Evolutionary conservation across 2,888 invertebrate species (phyloP).

Genomic region (Synanthedon myopaeformis): DNA sequence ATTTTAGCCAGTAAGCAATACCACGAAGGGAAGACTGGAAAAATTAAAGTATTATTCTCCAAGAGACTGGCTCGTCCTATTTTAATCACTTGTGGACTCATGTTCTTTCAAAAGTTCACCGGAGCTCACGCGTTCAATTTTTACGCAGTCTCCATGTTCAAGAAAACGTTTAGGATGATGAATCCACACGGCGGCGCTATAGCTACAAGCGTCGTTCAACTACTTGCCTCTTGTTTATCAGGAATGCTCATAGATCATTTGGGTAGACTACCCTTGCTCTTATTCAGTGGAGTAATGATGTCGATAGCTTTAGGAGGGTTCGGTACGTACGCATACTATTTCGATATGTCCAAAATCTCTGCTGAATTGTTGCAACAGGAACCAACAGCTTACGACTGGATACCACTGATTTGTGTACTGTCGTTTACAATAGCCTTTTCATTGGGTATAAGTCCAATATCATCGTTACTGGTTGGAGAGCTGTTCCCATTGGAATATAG

Average conservation of each 20-base stretch:
- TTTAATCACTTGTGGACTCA: slow-evolving; percentile 84
- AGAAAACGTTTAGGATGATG: slow-evolving; percentile 82
- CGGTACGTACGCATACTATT: slow-evolving; percentile 87
- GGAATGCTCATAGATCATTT: slow-evolving; percentile 87
- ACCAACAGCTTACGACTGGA: slow-evolving; percentile 78
- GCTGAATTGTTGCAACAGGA: slow-evolving; percentile 38
- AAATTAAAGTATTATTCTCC: slow-evolving; percentile 45
- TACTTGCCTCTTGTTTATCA: slow-evolving; percentile 83
- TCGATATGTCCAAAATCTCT: slow-evolving; percentile 66
- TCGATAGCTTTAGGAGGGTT: slow-evolving; percentile 85
- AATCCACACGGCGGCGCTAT: slow-evolving; percentile 87
- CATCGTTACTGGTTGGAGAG: slow-evolving; percentile 78
- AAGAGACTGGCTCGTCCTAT: slow-evolving; percentile 74
- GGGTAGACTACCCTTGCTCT: slow-evolving; percentile 84
- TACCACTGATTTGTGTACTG: slow-evolving; percentile 84
- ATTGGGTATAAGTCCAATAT: slow-evolving; percentile 81
- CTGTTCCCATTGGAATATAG: slow-evolving; percentile 78
- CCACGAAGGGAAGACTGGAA: slow-evolving; percentile 39
- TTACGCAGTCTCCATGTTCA: slow-evolving; percentile 88
- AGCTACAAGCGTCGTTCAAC: slow-evolving; percentile 84
- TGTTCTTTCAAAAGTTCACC: slow-evolving; percentile 89
- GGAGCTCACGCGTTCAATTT: slow-evolving; percentile 87
- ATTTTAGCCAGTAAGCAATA: slow-evolving; percentile 65
- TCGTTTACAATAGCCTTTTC: slow-evolving; percentile 88
- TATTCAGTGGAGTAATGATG: slow-evolving; percentile 87